phyloP scores from a whole-genome alignment of 2,888 invertebrate species.

The Nymphalis polychloros region DNA sequence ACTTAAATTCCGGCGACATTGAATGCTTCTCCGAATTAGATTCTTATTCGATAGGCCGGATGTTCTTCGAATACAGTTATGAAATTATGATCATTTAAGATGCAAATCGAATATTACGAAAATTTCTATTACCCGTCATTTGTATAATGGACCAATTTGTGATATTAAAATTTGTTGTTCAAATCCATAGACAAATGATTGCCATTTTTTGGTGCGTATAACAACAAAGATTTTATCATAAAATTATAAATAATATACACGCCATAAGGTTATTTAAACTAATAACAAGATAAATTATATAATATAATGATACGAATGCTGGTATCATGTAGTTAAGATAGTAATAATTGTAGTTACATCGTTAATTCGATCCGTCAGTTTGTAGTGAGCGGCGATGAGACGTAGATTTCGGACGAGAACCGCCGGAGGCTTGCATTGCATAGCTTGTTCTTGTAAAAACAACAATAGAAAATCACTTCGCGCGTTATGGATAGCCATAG shows the following conservation, averaged over 20 bases:
- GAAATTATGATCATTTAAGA: constrained; percentile 59
- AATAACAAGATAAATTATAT: constrained; percentile 12
- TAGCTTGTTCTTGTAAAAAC: constrained; percentile 54
- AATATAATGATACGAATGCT: constrained; percentile 3
- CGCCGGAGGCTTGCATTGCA: constrained; percentile 55
- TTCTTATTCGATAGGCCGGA: constrained; percentile 51
- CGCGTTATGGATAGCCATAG: constrained; percentile 37
- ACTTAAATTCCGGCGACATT: constrained; percentile 65
- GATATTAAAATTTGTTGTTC: constrained; percentile 35
- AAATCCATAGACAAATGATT: constrained; percentile 30
- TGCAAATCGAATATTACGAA: constrained; percentile 40
- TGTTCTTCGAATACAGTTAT: constrained; percentile 47
- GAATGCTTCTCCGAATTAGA: constrained; percentile 68
- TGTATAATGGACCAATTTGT: constrained; percentile 38
- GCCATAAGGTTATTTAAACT: constrained; percentile 22
- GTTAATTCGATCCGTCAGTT: constrained; percentile 53
- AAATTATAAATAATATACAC: constrained; percentile 26
- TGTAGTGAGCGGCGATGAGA: constrained; percentile 54
- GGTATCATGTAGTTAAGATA: constrained; percentile 23
- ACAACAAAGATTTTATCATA: constrained; percentile 24
- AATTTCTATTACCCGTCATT: constrained; percentile 34
- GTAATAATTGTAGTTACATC: constrained; percentile 43
- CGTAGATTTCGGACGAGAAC: constrained; percentile 64
- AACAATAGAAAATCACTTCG: constrained; percentile 54
- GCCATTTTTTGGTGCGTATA: constrained; percentile 27